Base-by-base conservation (phyloP, 2,113 vertebrate species). In the Aramus guarauna region DNA sequence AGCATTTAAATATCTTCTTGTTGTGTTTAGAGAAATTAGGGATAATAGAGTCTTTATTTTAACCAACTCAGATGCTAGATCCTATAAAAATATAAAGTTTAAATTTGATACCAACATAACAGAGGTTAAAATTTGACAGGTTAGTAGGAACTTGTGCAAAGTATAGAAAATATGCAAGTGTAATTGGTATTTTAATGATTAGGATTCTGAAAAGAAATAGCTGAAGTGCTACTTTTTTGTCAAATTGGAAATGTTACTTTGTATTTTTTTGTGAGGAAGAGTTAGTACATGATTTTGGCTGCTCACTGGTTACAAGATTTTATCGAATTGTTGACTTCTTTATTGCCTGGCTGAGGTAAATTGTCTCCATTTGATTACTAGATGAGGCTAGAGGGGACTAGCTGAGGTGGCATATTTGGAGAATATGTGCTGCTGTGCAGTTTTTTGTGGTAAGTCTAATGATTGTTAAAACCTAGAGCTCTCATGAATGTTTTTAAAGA, bases 361-460 rank as follows among this genome's bases (percentile, higher is more conserved):
- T 80, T 73, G 73, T 79, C n/a, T 89, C 29, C 81, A 73, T 94
- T 81, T 91, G 85, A 89, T 91, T 90, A 80, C 77, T 93, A 87
- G 59, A 91, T 87, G 68, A 88, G 89, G 67, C 71, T 92, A 92
- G 68, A 94, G 73, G 34, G 74, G 88, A 3, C 52, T 95, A 95
- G 77, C 73, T 85, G 88, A 93, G 92, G 77, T 93, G 81, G 53
- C 81, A 48, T 83, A 75, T 87, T 73, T 81, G 85, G 81, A 85
- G 77, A 90, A 66, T 94, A 36, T 48, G 37, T 94, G 60, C 73
- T 90, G 23, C 73, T 85, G 50, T 43, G 81, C 81, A 66, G 68
- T 74, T 77, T 80, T 90, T 67, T 81, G 20, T 93, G 50, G 45
- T 87, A 93, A 96, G 85, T 94, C 34, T 62, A 63, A 66, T 41